Base-by-base conservation (phyloP, 2,888 invertebrate species). In the Hemicrepidius hirtus region DNA sequence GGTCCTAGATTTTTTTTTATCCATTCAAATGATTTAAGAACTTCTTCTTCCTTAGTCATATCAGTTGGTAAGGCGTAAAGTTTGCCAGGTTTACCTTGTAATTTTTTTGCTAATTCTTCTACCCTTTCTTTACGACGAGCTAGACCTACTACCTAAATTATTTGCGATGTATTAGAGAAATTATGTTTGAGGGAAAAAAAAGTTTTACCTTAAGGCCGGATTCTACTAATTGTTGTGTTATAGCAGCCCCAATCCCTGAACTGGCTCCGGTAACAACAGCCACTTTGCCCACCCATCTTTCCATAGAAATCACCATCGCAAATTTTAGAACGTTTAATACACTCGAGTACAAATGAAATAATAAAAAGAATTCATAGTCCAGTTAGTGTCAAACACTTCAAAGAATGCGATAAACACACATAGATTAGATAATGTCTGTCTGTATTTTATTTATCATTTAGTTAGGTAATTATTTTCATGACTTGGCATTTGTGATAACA, bases 11-110 rank as follows among this genome's bases (percentile, higher is more conserved):
- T 79, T 6, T 78, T 70, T 7, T 75, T 75, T 0, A 76, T 65
- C 71, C 75, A 78, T 28, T 75, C 62, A 44, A 80, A 79, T 0
- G 76, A 78, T 10, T 69, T 59, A 12, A 76, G n/a, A 12, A 79
- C 79, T 7, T 81, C 79, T 20, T 77, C 68, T n/a, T 78, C 78
- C 2, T 73, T 68, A 7, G 71, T 74, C 16, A 81, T n/a, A 57
- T 80, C 80, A 12, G 67, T 75, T 44, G 66, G 75, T 9, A 67
- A 9, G 0, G 76, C 75, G 64, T 75, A 69, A 6, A 80, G 74
- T 49, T 76, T 68, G 0, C 79, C 78, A 10, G 62, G 35, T 63
- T 69, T 40, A 10, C 55, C 46, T 28, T 72, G 40, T 10, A 75
- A 32, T 53, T 70, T 71, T n/a, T 70, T 35, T 9, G 73, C 70